Conservation (phyloP, 2,888 invertebrate genomes). For the Halictus ligatus region DNA sequence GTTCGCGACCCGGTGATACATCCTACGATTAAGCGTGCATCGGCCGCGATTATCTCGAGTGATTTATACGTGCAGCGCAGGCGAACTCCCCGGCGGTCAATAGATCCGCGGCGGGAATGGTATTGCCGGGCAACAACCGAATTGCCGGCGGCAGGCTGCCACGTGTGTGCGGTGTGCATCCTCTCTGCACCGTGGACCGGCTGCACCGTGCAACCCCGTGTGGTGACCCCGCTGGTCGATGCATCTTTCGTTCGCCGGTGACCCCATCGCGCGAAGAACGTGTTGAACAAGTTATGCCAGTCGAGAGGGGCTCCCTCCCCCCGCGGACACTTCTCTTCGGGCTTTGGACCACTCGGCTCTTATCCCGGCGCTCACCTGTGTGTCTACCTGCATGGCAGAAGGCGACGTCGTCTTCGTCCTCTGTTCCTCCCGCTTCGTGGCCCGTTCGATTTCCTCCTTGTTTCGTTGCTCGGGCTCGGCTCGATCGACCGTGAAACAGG, state of each 20-base stretch:
- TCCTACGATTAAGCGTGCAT: constrained; percentile 78
- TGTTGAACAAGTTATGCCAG: constrained; percentile 80
- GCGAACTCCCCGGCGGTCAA: constrained; percentile 32
- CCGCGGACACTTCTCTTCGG: constrained; percentile 32
- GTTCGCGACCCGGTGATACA: constrained; percentile 65
- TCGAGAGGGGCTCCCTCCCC: constrained; percentile 55
- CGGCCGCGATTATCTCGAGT: constrained; percentile 77
- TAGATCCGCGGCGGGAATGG: constrained; percentile 59
- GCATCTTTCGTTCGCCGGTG: constrained; percentile 76
- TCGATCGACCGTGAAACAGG: constrained; percentile 68
- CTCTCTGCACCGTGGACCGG: constrained; percentile 27
- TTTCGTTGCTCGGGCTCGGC: constrained; percentile 31
- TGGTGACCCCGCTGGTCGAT: constrained; percentile 76
- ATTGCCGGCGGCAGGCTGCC: constrained; percentile 75
- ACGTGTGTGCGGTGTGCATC: constrained; percentile 66
- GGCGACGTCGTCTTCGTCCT: constrained; percentile 21
- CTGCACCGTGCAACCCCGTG: constrained; percentile 66
- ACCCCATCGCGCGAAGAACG: constrained; percentile 79
- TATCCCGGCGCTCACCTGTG: constrained; percentile 19
- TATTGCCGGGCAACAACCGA: constrained; percentile 75
- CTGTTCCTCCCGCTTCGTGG: background rate
- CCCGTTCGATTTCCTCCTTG: constrained; percentile 29
- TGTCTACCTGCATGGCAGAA: constrained; percentile 29
- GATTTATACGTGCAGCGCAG: constrained; percentile 72
- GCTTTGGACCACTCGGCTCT: constrained; percentile 36